phyloP scores from a whole-genome alignment of 2,797 vertebrate genomes.

The Xerus rutilus region DNA sequence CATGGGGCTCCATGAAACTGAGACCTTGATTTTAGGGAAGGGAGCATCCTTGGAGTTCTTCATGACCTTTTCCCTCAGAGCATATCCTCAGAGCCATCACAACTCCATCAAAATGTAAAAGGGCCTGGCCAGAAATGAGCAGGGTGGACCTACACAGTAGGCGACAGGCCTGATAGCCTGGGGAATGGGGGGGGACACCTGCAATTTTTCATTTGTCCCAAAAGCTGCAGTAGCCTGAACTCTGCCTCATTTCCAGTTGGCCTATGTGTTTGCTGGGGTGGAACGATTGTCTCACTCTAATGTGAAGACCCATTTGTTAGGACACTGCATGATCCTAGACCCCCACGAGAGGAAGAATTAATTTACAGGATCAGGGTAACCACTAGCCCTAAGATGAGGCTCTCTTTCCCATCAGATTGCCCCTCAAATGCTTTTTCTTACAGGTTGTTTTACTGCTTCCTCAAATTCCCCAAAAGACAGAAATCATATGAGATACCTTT shows the following conservation, averaged over 20 bases:
- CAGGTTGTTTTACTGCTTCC: conserved; percentile 8
- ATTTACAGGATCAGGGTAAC: background rate
- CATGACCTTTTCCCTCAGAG: background rate
- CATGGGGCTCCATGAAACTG: fast-evolving
- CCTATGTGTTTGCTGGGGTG: background rate
- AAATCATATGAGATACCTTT: conserved; percentile 45
- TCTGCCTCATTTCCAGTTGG: background rate
- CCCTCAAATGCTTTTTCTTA: background rate
- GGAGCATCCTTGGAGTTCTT: background rate
- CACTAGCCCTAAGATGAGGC: background rate
- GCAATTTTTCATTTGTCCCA: conserved; percentile 43
- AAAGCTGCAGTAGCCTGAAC: background rate
- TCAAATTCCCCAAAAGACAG: conserved; percentile 48
- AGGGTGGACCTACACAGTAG: conserved; percentile 40
- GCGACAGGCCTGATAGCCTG: conserved; percentile 7
- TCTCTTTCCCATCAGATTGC: background rate
- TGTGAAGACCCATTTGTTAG: background rate
- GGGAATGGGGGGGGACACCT: conserved; percentile 10
- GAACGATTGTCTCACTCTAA: background rate
- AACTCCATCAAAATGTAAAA: conserved; percentile 65
- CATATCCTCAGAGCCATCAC: conserved; percentile 32
- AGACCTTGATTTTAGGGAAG: background rate
- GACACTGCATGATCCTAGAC: too few species aligned
- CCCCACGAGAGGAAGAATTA: conserved; percentile 11
- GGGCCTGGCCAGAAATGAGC: background rate